Conservation (phyloP, 2,797 vertebrate species). For the Delichon dasypus region DNA sequence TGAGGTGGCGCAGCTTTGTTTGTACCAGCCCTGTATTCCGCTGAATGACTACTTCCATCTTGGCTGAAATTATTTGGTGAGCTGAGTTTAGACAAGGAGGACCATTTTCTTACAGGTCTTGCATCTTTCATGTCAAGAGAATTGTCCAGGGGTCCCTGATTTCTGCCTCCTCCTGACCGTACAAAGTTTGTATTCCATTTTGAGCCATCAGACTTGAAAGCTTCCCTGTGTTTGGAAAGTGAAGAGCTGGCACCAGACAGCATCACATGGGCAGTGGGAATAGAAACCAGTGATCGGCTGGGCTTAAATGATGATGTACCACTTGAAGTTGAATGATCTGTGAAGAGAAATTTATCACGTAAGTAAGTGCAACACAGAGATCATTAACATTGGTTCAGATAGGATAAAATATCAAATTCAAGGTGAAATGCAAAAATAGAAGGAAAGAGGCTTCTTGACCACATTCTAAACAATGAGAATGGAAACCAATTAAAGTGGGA, state of each 20-base stretch:
- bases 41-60: slow-evolving; percentile 21
- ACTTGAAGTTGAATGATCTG: slow-evolving; percentile 92
- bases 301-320: slow-evolving; percentile 84
- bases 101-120: slow-evolving; percentile 88
- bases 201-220: slow-evolving; percentile 65
- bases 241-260: slow-evolving; percentile 81
- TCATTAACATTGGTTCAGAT: not conserved
- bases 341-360: slow-evolving; percentile 23
- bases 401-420: not conserved
- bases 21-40: slow-evolving; percentile 51
- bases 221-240: slow-evolving; percentile 73
- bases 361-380: not conserved
- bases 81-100: slow-evolving; percentile 89
- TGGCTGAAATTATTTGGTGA: slow-evolving; percentile 68
- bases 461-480: not conserved
- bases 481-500: not conserved
- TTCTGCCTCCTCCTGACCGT: slow-evolving; percentile 63
- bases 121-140: slow-evolving; percentile 87
- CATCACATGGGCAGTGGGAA: slow-evolving; percentile 88
- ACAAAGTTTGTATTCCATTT: slow-evolving; percentile 79
- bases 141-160: slow-evolving; percentile 63
- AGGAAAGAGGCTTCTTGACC: not conserved
- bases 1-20: slow-evolving; percentile 73
- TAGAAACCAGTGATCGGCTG: slow-evolving; percentile 77
- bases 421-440: not conserved